A percentile compares a stretch with the other conserved stretches of the same genome.
Evolutionary conservation across 2,113 vertebrate species (phyloP).

Genomic region (Hydrolagus affinis): DNA sequence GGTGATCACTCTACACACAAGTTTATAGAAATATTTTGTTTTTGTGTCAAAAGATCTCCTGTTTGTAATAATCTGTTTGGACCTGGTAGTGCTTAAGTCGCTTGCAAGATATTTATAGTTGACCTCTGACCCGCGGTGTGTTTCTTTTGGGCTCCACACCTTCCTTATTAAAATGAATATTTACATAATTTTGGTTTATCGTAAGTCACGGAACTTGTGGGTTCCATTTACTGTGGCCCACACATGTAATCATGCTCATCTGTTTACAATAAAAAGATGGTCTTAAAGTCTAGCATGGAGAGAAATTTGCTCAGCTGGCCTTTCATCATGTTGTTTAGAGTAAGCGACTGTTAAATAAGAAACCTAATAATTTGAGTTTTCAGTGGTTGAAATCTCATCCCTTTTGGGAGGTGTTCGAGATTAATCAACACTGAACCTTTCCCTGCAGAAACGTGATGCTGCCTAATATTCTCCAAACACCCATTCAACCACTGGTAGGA

Average conservation of each 20-base stretch:
- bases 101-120: neutral
- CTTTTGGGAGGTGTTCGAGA: neutral
- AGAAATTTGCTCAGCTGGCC: conserved; percentile 69
- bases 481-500: neutral
- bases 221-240: conserved; percentile 61
- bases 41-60: neutral
- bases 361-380: conserved; percentile 63
- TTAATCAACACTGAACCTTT: neutral
- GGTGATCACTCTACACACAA: neutral
- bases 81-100: neutral
- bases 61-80: conserved; percentile 5
- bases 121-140: neutral
- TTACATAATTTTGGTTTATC: conserved; percentile 60
- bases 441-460: neutral
- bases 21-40: neutral
- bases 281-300: conserved; percentile 68
- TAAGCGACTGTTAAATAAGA: conserved; percentile 57
- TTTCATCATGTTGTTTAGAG: conserved; percentile 67
- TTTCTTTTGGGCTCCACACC: neutral
- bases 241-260: conserved; percentile 71
- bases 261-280: conserved; percentile 83
- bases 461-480: too few species aligned
- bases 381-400: conserved; percentile 59
- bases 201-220: conserved; percentile 71
- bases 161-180: conserved; percentile 63